These are phyloP conservation scores for Tetragonisca angustula DNA, from an alignment of 2,888 invertebrate species.

Conservation along the genomic window DNA sequence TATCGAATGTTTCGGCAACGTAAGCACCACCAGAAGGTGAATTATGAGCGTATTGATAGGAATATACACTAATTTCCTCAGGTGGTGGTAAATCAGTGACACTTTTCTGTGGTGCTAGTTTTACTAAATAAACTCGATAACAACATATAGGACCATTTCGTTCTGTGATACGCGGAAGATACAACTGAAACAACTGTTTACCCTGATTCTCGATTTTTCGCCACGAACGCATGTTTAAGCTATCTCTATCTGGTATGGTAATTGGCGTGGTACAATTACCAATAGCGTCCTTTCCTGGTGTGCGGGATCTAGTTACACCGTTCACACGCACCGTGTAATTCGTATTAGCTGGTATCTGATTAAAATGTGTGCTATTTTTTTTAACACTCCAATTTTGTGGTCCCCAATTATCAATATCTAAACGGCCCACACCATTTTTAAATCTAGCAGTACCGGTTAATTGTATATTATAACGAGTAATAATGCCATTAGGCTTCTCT, in stretches of 20 bases:
- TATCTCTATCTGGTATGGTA: conserved; percentile 88
- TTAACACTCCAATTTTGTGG: conserved; percentile 86
- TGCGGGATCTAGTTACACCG: conserved; percentile 91
- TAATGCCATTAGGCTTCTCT: conserved; percentile 90
- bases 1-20: conserved; percentile 93
- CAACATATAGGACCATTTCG: conserved; percentile 95
- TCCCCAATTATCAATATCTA: conserved; percentile 85
- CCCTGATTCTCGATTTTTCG: conserved; percentile 87
- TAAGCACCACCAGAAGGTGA: conserved; percentile 91
- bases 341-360: conserved; percentile 92
- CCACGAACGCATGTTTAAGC: conserved; percentile 87
- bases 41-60: conserved; percentile 90
- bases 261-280: conserved; percentile 89
- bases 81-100: conserved; percentile 89
- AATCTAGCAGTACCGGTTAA: conserved; percentile 85
- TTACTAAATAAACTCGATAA: conserved; percentile 92
- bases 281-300: conserved; percentile 88
- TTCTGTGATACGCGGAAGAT: conserved; percentile 91
- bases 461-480: conserved; percentile 90
- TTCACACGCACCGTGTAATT: conserved; percentile 91
- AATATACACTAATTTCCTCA: conserved; percentile 88
- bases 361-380: conserved; percentile 85
- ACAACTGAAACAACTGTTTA: conserved; percentile 90
- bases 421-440: conserved; percentile 84
- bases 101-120: conserved; percentile 87